Conservation (phyloP, 2,797 vertebrate genomes). For the Diplodus puntazzo region DNA sequence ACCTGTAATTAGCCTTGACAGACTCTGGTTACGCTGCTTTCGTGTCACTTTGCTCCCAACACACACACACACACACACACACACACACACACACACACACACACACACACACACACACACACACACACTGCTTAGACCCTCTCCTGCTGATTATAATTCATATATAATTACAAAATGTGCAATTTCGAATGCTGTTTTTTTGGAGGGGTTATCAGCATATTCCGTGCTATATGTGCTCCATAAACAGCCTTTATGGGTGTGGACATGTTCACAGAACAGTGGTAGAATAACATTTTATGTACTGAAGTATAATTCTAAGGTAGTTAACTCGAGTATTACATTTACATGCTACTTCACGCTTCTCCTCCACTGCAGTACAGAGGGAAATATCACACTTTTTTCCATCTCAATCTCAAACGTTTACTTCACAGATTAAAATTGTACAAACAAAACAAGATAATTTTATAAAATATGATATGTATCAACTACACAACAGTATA, state of each 20-base stretch:
- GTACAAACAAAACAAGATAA: too few species aligned
- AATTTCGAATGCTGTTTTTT: constrained; percentile 18
- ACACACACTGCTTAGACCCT: constrained; percentile 34
- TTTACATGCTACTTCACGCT: too few species aligned
- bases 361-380: too few species aligned
- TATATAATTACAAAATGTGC: constrained; percentile 40
- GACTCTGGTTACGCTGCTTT: constrained; percentile 78
- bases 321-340: too few species aligned
- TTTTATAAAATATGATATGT: too few species aligned
- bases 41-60: constrained; percentile 72
- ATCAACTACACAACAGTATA: too few species aligned
- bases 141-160: constrained; percentile 50
- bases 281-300: too few species aligned
- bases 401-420: too few species aligned
- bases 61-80: constrained; percentile 12
- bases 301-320: too few species aligned
- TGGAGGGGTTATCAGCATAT: constrained; percentile 9
- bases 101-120: neutral
- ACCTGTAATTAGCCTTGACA: constrained; percentile 88
- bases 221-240: constrained; percentile 13
- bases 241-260: constrained; percentile 46
- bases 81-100: constrained; percentile 14
- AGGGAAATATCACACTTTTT: too few species aligned
- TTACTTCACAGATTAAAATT: too few species aligned
- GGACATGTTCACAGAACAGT: neutral